These are phyloP conservation scores for Ameiurus melas DNA, from an alignment of 2,113 vertebrate species.

Conservation along the genomic window DNA sequence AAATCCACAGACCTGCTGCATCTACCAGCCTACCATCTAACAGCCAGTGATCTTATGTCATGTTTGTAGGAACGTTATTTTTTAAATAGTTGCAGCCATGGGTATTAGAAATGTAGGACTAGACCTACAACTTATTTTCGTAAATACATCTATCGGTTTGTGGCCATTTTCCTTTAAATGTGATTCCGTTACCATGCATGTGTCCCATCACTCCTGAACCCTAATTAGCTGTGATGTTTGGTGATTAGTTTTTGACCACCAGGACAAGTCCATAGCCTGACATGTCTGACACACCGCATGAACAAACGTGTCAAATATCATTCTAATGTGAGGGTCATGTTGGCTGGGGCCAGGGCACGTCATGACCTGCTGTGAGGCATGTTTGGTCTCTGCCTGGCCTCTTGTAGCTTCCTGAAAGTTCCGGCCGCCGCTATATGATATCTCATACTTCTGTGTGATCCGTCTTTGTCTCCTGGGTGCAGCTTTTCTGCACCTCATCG, in stretches of 20 bases:
- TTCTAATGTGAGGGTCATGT: conserved; percentile 10
- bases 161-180: background rate
- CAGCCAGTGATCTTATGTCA: background rate
- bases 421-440: background rate
- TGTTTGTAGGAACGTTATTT: background rate
- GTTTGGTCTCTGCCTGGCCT: conserved; percentile 11
- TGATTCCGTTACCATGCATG: background rate
- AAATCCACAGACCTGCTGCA: conserved; percentile 2
- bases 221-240: background rate
- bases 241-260: conserved; percentile 24
- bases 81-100: background rate
- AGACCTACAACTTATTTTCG: background rate
- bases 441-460: conserved; percentile 10
- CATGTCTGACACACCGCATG: background rate
- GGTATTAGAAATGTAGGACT: background rate
- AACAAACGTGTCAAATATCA: background rate
- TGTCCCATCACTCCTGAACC: background rate
- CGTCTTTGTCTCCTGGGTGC: background rate
- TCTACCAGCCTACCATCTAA: background rate
- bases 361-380: conserved; percentile 14
- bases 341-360: background rate
- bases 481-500: background rate
- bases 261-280: background rate
- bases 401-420: conserved; percentile 4
- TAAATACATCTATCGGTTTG: background rate